Base-by-base conservation (phyloP, 2,113 vertebrate species). In the Thomomys bottae region DNA sequence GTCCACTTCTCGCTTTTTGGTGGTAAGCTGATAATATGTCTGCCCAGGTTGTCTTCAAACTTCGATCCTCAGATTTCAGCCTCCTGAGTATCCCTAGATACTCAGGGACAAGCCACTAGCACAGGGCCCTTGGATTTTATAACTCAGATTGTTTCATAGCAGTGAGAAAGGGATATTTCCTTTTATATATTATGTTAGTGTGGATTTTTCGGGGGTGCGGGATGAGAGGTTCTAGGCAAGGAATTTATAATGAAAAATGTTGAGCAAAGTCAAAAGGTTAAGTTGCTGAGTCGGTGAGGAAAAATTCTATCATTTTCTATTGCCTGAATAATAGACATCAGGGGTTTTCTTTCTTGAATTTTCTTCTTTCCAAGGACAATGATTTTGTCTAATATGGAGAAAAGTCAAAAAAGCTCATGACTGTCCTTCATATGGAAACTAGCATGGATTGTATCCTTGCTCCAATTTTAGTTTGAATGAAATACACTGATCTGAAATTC, bases 121-220 rank as follows among this genome's bases (percentile, higher is more conserved):
- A 54, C 49, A 17, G 49, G 15, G 49, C 49, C 49, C 49, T 54
- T 73, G 21, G 28, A 73, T 94, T 49, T 92, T 24, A 91, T 91
- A 92, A 80, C 20, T 75, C 59, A 95, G 80, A 84, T 84, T 92
- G 72, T 78, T 63, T 83, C 45, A 28, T 67, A 89, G 72, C 12
- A 81, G 63, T 81, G 36, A 90, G 79, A 87, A 81, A 57, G 77
- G 14, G 36, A 20, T 57, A 78, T 63, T 79, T 76, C 28, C 32
- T 71, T 78, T 68, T 87, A 71, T n/a, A 34, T 54, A 54, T 77
- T 89, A 84, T 79, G 34, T 86, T 91, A 88, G 75, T 81, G 57
- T 84, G 40, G 57, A 57, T 80, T 89, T 38, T 40, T 71, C 3
- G 0, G 49, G 49, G 49, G 49, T 45, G 45, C n/a, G 45, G 23